Percentiles rank a stretch among this genome's conserved stretches.
Evolutionary conservation across 2,888 invertebrate genomes (phyloP).

Genomic region (Chelonus formosanus): DNA sequence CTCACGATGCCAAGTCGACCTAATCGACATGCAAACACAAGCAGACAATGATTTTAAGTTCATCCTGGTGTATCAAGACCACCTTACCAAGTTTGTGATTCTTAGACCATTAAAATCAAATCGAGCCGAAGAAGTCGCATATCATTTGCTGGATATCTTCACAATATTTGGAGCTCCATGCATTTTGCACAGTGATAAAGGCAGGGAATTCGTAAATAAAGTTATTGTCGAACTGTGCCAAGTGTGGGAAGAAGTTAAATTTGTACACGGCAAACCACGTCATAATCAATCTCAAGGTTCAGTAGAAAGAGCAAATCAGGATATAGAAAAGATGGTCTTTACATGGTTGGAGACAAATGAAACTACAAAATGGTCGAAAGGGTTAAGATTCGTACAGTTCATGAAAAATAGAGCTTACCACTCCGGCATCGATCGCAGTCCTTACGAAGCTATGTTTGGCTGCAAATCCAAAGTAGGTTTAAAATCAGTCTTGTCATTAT

Average conservation of each 20-base stretch:
- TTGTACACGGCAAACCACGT: slow-evolving; percentile 46
- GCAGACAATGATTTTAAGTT: slow-evolving; percentile 43
- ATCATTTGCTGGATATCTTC: slow-evolving; percentile 48
- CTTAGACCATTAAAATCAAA: slow-evolving; percentile 46
- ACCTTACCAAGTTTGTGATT: slow-evolving; percentile 47
- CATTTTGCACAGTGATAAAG: slow-evolving; percentile 52
- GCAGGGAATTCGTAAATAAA: slow-evolving; percentile 48
- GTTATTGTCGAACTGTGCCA: slow-evolving; percentile 42
- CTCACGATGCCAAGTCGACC: slow-evolving; percentile 43
- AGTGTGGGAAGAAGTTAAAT: slow-evolving; percentile 47
- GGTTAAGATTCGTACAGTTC: slow-evolving; percentile 58
- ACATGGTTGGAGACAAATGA: slow-evolving; percentile 58
- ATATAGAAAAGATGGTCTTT: slow-evolving; percentile 47
- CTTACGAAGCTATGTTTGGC: too few species aligned
- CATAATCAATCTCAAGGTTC: slow-evolving; percentile 45
- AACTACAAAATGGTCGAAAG: slow-evolving; percentile 59
- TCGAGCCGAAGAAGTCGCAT: slow-evolving; percentile 48
- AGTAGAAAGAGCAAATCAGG: slow-evolving; percentile 42
- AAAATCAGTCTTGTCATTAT: too few species aligned
- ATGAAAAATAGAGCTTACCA: slow-evolving; percentile 49
- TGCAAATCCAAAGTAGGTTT: too few species aligned
- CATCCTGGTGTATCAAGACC: slow-evolving; percentile 44
- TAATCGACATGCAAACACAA: slow-evolving; percentile 45
- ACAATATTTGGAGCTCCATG: slow-evolving; percentile 47
- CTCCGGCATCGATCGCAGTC: too few species aligned